Evolutionary conservation across 2,797 vertebrate species (phyloP).

Genomic region (Tamandua tetradactyla): DNA sequence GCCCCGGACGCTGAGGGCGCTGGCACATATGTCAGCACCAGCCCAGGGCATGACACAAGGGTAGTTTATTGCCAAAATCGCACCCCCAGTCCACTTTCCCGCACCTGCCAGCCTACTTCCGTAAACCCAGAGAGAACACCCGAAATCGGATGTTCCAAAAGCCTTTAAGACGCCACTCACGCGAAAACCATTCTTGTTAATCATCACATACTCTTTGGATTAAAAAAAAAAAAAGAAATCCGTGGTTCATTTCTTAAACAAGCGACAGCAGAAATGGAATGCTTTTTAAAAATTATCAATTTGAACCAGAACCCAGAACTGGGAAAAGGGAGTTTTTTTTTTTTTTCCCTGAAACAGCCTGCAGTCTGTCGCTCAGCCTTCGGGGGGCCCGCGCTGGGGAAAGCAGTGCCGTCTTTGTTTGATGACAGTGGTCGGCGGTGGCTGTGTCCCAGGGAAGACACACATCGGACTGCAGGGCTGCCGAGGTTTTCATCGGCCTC

Average conservation of each 20-base stretch:
- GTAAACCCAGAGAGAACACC: background rate
- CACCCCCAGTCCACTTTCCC: background rate
- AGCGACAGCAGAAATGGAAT: slow-evolving; percentile 60
- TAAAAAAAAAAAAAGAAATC: slow-evolving; percentile 63
- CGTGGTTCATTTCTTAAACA: slow-evolving; percentile 69
- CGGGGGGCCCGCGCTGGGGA: background rate
- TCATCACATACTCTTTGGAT: slow-evolving; percentile 43
- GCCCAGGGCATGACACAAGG: accelerated
- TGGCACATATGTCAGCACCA: too few species aligned
- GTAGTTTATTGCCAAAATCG: accelerated
- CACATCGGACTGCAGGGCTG: slow-evolving; percentile 52
- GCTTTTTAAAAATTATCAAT: slow-evolving; percentile 44
- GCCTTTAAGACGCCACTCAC: background rate
- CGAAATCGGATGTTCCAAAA: background rate
- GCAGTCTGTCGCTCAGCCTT: slow-evolving; percentile 34
- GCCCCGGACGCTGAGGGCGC: too few species aligned
- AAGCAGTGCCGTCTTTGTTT: slow-evolving; percentile 14
- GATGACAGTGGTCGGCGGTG: slow-evolving; percentile 56
- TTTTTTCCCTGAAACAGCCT: slow-evolving; percentile 55
- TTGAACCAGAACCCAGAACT: slow-evolving; percentile 69
- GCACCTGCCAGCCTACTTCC: background rate
- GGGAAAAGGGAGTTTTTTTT: slow-evolving; percentile 12
- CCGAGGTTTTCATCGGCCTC: slow-evolving; percentile 60
- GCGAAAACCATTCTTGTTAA: slow-evolving; percentile 28
- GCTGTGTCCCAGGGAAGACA: slow-evolving; percentile 50